These are phyloP conservation scores for Distichodus sexfasciatus DNA, from an alignment of 2,797 vertebrate species.

Conservation along the genomic window DNA sequence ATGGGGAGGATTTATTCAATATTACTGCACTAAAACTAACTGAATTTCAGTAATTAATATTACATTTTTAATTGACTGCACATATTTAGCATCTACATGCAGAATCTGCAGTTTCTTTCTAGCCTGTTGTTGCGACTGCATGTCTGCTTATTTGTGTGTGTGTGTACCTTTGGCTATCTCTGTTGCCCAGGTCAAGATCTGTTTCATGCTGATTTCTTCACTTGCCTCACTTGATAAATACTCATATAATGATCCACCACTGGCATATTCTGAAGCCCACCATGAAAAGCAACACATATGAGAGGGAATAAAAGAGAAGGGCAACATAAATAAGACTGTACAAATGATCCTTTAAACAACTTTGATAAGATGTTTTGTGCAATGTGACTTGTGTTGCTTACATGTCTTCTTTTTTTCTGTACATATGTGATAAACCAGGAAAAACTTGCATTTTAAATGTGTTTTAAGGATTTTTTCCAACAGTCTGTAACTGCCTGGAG, in stretches of 20 bases:
- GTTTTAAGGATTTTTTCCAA: no score
- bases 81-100: background rate
- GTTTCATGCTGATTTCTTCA: constrained; percentile 94
- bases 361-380: no score
- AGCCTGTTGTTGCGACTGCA: background rate
- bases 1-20: no score
- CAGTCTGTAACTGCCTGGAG: no score
- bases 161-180: constrained; percentile 94
- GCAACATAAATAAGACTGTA: background rate
- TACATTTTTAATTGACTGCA: background rate
- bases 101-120: background rate
- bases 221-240: constrained; percentile 93
- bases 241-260: constrained; percentile 90
- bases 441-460: no score
- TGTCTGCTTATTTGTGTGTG: background rate
- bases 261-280: constrained; percentile 84
- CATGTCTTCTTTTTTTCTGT: no score
- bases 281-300: background rate
- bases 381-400: no score
- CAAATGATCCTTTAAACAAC: background rate
- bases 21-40: no score
- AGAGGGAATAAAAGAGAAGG: background rate
- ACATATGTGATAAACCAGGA: no score
- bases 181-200: constrained; percentile 96
- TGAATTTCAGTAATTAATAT: background rate